Percentiles rank a stretch among this genome's conserved stretches.
phyloP scores from a whole-genome alignment of 2,888 invertebrate species.

The Notodonta dromedarius region DNA sequence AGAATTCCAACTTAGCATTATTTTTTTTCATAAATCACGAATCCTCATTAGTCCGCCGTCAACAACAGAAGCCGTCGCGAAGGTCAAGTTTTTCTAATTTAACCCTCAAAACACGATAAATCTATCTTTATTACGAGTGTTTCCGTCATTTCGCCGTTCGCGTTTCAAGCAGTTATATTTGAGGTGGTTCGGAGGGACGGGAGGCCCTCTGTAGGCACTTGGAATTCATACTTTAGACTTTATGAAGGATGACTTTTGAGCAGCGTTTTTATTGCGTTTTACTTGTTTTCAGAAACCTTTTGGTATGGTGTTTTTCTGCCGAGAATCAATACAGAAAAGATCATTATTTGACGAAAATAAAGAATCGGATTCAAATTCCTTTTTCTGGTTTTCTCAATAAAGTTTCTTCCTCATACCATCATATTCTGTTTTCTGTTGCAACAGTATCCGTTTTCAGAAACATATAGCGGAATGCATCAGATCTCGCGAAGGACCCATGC shows the following conservation, averaged over 20 bases:
- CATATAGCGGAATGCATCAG: no score
- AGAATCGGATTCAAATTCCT: no score
- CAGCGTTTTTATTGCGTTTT: background rate
- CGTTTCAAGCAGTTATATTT: background rate
- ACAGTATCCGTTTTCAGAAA: no score
- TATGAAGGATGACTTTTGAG: background rate
- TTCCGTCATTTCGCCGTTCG: background rate
- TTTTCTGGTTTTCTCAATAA: no score
- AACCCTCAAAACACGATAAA: slow-evolving; percentile 5
- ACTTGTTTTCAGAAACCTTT: no score
- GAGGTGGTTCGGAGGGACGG: background rate
- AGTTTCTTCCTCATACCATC: no score
- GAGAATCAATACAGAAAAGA: no score
- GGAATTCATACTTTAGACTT: slow-evolving; percentile 1
- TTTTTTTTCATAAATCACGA: background rate
- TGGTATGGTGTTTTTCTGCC: no score
- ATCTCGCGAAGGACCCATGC: no score
- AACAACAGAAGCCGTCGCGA: background rate
- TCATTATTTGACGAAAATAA: no score
- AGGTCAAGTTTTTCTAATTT: slow-evolving; percentile 4
- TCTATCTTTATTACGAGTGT: slow-evolving; percentile 2
- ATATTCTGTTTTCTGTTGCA: no score
- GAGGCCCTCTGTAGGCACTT: background rate
- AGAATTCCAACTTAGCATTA: no score
- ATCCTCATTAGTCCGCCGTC: background rate